Base-by-base conservation (phyloP, 2,113 vertebrate species). In the Solenodon paradoxus region DNA sequence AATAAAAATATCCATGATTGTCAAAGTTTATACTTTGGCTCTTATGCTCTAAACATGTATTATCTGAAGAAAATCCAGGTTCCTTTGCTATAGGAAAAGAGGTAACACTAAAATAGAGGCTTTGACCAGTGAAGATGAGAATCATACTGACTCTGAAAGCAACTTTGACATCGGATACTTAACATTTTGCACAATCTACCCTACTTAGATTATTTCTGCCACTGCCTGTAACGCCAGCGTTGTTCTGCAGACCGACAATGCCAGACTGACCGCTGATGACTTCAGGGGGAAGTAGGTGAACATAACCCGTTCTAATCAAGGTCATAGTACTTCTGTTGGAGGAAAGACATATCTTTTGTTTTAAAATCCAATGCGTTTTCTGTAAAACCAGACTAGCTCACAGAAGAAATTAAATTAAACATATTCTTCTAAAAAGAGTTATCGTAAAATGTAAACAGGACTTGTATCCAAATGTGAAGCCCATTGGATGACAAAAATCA, bases 251-350 rank as follows among this genome's bases (percentile, higher is more conserved):
- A 98, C 98, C 0, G 98, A 99, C 97, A 98, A 98, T 0, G 98
- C 98, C 93, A 98, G 98, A 88, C 98, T 99, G 96, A 98, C 98
- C 0, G 98, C 98, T 0, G 99, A 99, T 1, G 99, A 99, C 97
- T 99, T 99, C 97, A 98, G 97, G 84, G 94, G 98, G 92, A 99
- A 99, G 99, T 99, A 98, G 96, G 98, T 98, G 45, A 63, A 89
- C 61, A 59, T 57, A 45, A 53, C 30, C n/a, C n/a, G n/a, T n/a
- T n/a, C 11, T 45, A 28, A 53, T 68, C 42, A 63, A 81, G 30
- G 57, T 69, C 42, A 81, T 95, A 79, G 51, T 38, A 53, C 71
- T 19, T 24, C 9, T 2, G 12, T 13, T 38, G 13, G 13, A 66
- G 26, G 74, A 53, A 69, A 69, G 26, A 66, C 10, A 17, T 42